Percentiles rank a stretch among this genome's conserved stretches.
Conservation (phyloP, 2,888 invertebrate genomes). For the Sphaeridia pumilis region DNA sequence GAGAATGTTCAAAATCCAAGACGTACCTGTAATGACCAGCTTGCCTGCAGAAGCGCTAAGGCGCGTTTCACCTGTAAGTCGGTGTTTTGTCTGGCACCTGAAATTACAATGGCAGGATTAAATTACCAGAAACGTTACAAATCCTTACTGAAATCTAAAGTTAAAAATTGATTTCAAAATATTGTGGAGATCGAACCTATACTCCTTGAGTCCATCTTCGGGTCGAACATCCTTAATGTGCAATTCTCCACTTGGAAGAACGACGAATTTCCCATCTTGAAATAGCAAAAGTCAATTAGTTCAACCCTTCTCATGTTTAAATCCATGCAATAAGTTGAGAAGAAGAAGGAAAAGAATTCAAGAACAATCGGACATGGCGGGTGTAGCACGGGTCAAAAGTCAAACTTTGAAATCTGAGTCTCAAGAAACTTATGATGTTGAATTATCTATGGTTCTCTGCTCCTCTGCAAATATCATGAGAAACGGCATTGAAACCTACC, state of each 20-base stretch:
- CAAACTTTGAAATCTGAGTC: too few relatives aligned
- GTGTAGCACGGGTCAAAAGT: slow-evolving; percentile 36
- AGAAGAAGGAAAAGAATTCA: slow-evolving; percentile 18
- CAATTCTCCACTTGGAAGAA: slow-evolving; percentile 85
- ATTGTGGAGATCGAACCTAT: too few relatives aligned
- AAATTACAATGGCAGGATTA: too few relatives aligned
- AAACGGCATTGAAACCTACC: slow-evolving; percentile 42
- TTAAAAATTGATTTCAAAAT: too few relatives aligned
- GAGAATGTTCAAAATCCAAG: too few relatives aligned
- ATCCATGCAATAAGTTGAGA: slow-evolving; percentile 1
- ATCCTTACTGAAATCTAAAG: too few relatives aligned
- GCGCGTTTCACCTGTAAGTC: slow-evolving; percentile 82
- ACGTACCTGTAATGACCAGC: slow-evolving; percentile 89
- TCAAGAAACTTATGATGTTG: too few relatives aligned
- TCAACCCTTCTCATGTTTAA: slow-evolving; percentile 3
- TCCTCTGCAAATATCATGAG: not conserved
- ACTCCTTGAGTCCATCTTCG: slow-evolving; percentile 86
- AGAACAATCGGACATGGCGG: slow-evolving; percentile 38
- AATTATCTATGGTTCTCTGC: not conserved
- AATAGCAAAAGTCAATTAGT: slow-evolving; percentile 15
- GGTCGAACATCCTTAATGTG: slow-evolving; percentile 91
- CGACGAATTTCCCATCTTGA: slow-evolving; percentile 87
- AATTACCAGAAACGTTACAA: too few relatives aligned
- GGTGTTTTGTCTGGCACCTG: slow-evolving; percentile 85
- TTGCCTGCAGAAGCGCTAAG: slow-evolving; percentile 86